Evolutionary conservation across 1,140 invertebrate species (phyloP), one percentile per base, ranked within the genome.

Genomic region (Drosophila biarmipes): DNA sequence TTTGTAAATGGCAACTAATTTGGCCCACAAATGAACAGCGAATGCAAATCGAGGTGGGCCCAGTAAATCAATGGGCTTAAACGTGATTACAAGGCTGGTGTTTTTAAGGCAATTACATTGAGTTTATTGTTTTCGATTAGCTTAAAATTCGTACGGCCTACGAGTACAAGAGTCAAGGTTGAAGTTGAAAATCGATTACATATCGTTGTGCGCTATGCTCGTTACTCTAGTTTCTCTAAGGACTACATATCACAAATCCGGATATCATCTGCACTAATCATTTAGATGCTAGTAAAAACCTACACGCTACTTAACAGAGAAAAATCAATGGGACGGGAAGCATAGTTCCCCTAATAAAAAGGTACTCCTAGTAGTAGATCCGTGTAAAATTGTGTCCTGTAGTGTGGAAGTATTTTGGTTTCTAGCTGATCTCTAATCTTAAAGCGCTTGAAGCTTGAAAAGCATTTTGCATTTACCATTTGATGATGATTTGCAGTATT

Each of bases 191-290:
- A 82, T 76, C 48, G 61, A 73, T 82, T 62, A 66, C 27, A 34
- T 19, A 69, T 58, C 63, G 15, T 81, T 87, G 82, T 89, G 84
- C 82, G 82, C 82, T 87, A 69, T 73, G 84, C 79, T 74, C 17
- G 19, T 72, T 73, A 69, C 38, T 57, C 59, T 78, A 74, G 38
- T 80, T 63, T 58, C 8, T 43, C 61, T 80, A 85, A 35, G 14
- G 40, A 40, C 57, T 80, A 84, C 40, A 80, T 89, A 87, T 87
- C 84, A 89, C 82, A 87, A 51, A 87, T 79, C 45, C 51, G 82
- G 82, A 87, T 87, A 87, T 87, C 73, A 82, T 74, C 48, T 77
- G 67, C 59, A 49, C 38, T 64, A 45, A 59, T 49, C 56, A 38
- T 56, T 69, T 62, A 55, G 58, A 52, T 43, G 62, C 78, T 76